Percentiles rank a stretch among this genome's conserved stretches.
These are phyloP conservation scores for Schizaphis graminum DNA, from an alignment of 2,888 invertebrate genomes.

Conservation along the genomic window DNA sequence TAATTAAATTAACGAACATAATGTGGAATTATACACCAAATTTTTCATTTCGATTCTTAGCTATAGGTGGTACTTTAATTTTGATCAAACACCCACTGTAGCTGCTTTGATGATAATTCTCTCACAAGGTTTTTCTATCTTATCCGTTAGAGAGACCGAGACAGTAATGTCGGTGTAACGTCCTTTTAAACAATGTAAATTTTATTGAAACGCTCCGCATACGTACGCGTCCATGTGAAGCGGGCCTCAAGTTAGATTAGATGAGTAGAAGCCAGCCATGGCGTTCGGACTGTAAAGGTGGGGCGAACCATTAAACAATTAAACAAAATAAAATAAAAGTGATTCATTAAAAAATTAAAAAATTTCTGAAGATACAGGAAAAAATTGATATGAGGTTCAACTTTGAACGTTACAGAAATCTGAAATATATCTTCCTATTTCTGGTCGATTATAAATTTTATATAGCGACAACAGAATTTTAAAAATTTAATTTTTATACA, in stretches of 20 bases:
- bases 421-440: background rate
- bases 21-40: background rate
- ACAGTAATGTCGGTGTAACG: background rate
- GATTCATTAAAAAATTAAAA: background rate
- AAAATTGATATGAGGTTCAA: background rate
- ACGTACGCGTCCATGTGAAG: constrained; percentile 5
- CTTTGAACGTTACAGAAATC: background rate
- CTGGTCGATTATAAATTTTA: background rate
- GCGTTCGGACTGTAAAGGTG: background rate
- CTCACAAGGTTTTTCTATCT: background rate
- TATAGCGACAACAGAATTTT: background rate
- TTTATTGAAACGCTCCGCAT: background rate
- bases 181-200: constrained; percentile 21
- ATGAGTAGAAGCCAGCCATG: background rate
- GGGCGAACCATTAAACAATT: background rate
- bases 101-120: background rate
- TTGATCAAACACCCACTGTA: background rate
- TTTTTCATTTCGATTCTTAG: background rate
- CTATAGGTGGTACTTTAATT: background rate
- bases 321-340: background rate
- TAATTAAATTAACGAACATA: background rate
- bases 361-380: background rate
- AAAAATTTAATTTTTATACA: background rate
- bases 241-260: background rate
- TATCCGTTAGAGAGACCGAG: background rate